Conservation (phyloP, 2,888 invertebrate species). For the Synanthedon vespiformis region DNA sequence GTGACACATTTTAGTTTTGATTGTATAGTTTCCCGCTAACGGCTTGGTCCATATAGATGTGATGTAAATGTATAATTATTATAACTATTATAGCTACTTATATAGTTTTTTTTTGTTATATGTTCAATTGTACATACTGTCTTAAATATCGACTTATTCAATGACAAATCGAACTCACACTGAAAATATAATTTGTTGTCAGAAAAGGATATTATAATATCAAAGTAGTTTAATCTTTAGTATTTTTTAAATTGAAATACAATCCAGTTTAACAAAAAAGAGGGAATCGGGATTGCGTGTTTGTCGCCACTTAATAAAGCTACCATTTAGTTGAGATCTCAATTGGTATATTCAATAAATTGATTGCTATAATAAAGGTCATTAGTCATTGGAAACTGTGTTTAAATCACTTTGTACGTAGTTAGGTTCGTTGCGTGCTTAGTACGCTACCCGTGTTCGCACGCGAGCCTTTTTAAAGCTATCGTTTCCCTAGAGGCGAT, state of each 20-base stretch:
- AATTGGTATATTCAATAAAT: constrained; percentile 55
- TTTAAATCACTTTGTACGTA: constrained; percentile 47
- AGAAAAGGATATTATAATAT: too few species aligned
- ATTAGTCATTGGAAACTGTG: constrained; percentile 55
- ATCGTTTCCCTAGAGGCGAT: not conserved
- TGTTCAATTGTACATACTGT: fast-evolving
- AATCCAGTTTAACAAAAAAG: constrained; percentile 14
- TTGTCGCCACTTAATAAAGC: constrained; percentile 45
- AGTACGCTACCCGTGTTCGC: constrained; percentile 50
- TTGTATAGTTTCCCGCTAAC: too few species aligned
- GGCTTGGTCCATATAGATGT: too few species aligned
- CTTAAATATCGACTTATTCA: too few species aligned
- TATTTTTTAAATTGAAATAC: constrained; percentile 25
- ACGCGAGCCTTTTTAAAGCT: constrained; percentile 31
- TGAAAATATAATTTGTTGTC: too few species aligned
- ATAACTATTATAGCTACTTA: too few species aligned
- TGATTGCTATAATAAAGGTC: constrained; percentile 60
- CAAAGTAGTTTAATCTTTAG: too few species aligned
- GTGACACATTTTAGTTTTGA: too few species aligned
- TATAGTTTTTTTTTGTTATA: too few species aligned
- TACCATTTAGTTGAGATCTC: constrained; percentile 52
- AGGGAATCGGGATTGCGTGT: constrained; percentile 35
- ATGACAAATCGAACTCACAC: too few species aligned
- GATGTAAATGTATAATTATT: too few species aligned
- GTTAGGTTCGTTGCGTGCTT: constrained; percentile 36